These are phyloP conservation scores for Heterohyrax brucei DNA, from an alignment of 2,797 vertebrate genomes.

Conservation along the genomic window DNA sequence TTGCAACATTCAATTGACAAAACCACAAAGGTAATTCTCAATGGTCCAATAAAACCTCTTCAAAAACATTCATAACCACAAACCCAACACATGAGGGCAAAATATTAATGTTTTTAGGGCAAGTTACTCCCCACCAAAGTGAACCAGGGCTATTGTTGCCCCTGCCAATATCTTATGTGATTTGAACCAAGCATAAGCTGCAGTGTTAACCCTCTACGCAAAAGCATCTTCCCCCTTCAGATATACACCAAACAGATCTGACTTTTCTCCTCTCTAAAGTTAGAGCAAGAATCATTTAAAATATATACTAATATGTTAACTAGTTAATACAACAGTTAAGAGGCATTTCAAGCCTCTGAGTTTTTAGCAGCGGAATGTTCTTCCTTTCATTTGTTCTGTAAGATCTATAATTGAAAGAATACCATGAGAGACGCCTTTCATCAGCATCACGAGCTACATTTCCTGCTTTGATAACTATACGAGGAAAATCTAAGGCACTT, in stretches of 20 bases:
- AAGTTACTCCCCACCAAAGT: not conserved
- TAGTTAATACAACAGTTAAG: constrained; percentile 71
- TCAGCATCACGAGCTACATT: constrained; percentile 84
- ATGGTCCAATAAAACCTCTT: constrained; percentile 24
- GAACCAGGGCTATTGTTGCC: not conserved
- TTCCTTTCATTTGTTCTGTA: constrained; percentile 69
- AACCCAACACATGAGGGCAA: not conserved
- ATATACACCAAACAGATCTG: not conserved
- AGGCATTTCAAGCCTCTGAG: constrained; percentile 55
- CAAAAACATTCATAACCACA: not conserved
- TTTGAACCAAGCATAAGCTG: not conserved
- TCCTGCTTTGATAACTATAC: constrained; percentile 88
- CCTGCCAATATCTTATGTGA: not conserved
- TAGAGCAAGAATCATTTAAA: constrained; percentile 74
- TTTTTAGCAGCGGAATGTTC: constrained; percentile 64
- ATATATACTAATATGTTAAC: constrained; percentile 60
- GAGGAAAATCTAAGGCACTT: constrained; percentile 87
- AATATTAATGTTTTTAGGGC: not conserved
- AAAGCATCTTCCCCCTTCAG: not conserved
- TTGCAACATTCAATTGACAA: not conserved
- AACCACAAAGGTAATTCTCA: constrained; percentile 5
- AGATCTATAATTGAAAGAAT: constrained; percentile 86
- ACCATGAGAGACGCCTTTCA: constrained; percentile 86
- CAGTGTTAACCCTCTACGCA: no score
- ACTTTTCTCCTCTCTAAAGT: not conserved